Evolutionary conservation across 2,888 invertebrate genomes (phyloP).

Genomic region (Papilio elwesi): DNA sequence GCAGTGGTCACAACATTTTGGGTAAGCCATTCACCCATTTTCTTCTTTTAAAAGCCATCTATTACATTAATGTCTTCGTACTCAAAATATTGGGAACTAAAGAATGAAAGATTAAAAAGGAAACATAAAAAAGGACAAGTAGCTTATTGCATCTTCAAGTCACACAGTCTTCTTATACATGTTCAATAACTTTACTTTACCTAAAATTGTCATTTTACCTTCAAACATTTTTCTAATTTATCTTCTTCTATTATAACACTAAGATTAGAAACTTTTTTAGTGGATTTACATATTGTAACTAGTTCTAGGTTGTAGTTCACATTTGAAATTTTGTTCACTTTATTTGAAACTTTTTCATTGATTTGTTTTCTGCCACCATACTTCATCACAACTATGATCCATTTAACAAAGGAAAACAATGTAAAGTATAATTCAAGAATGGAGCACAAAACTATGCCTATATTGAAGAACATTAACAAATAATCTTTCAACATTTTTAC

Average conservation of each 20-base stretch:
- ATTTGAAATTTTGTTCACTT: conserved; percentile 40
- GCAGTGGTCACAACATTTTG: too few species aligned
- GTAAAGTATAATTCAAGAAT: conserved; percentile 62
- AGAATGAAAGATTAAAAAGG: too few species aligned
- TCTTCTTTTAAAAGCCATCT: too few species aligned
- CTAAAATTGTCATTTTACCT: conserved; percentile 49
- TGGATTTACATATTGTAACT: conserved; percentile 50
- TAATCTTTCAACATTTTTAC: conserved; percentile 50
- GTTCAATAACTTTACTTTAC: neutral
- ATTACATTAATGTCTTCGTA: too few species aligned
- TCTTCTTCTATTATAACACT: conserved; percentile 55
- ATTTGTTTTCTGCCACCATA: conserved; percentile 49
- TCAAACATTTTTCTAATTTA: conserved; percentile 46
- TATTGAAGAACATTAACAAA: conserved; percentile 50
- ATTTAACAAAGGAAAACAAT: conserved; percentile 61
- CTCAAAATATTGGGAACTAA: too few species aligned
- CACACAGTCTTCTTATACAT: too few species aligned
- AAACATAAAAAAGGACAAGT: too few species aligned
- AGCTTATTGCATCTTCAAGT: too few species aligned
- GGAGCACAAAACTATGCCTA: conserved; percentile 56
- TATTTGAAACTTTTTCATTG: conserved; percentile 35
- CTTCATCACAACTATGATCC: conserved; percentile 60
- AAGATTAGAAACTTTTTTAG: conserved; percentile 56
- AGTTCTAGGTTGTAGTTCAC: conserved; percentile 57
- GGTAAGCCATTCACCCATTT: too few species aligned